Conservation (phyloP, 1,140 invertebrate species). For the Sminthurinus signatus region DNA sequence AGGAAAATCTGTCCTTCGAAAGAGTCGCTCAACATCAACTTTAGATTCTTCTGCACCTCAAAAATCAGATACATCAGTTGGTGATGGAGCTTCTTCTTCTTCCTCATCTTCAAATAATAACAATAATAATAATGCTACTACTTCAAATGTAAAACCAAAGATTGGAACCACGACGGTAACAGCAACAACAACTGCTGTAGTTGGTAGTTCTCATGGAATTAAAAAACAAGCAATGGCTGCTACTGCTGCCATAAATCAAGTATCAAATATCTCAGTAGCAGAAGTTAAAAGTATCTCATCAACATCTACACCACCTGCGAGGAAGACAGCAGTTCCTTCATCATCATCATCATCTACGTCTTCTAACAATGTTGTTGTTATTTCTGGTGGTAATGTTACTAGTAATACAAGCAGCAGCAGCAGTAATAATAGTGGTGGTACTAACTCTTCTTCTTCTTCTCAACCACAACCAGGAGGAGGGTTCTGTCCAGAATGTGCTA, state of each 20-base stretch:
- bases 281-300: not conserved
- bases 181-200: not conserved
- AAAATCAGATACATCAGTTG: no score
- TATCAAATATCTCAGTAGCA: not conserved
- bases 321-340: not conserved
- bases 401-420: not conserved
- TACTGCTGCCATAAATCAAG: not conserved
- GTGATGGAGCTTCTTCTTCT: no score
- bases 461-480: slow-evolving; percentile 2
- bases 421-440: not conserved
- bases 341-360: not conserved
- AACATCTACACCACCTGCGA: not conserved
- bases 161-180: not conserved
- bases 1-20: slow-evolving; percentile 37
- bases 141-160: not conserved
- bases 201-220: not conserved
- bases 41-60: slow-evolving; percentile 35
- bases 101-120: not conserved
- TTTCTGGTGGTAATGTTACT: slow-evolving; percentile 6
- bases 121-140: not conserved
- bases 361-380: not conserved
- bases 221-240: slow-evolving; percentile 11
- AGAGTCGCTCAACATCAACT: slow-evolving; percentile 40
- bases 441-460: not conserved
- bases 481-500: slow-evolving; percentile 35